Conservation (phyloP, 2,113 vertebrate species). For the Serilophus lunatus region DNA sequence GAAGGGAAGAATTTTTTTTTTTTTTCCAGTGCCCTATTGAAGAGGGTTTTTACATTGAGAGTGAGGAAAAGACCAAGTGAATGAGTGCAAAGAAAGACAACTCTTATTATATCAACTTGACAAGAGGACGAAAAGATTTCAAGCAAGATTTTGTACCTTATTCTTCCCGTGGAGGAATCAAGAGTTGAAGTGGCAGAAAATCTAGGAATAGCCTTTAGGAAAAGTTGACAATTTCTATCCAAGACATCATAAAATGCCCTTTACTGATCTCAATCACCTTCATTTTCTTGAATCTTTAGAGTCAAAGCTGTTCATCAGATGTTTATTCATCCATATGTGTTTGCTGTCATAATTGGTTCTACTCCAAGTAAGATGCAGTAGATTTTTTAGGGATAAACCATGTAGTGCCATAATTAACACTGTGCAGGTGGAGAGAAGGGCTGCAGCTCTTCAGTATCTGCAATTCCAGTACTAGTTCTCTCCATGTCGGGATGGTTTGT, state of each 20-base stretch:
- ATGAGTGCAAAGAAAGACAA: not conserved
- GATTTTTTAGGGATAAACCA: not conserved
- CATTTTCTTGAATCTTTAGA: not conserved
- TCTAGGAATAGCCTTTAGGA: not conserved
- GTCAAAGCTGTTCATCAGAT: not conserved
- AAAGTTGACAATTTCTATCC: not conserved
- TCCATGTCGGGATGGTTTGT: not conserved
- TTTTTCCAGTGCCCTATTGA: not conserved
- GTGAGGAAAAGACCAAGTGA: not conserved
- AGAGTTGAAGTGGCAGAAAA: not conserved
- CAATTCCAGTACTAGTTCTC: not conserved
- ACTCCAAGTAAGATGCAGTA: not conserved
- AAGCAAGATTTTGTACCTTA: not conserved
- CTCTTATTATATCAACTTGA: not conserved
- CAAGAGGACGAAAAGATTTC: not conserved
- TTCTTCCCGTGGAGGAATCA: not conserved
- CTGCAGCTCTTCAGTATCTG: not conserved
- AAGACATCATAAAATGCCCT: not conserved
- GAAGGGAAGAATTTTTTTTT: not conserved
- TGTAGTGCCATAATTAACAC: not conserved
- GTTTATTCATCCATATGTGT: not conserved
- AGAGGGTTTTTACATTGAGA: not conserved
- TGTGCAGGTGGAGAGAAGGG: fast-evolving
- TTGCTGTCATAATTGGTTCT: not conserved
- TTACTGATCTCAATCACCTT: not conserved